These are phyloP conservation scores for Aegotheles bennettii DNA, from an alignment of 2,113 vertebrate genomes.

Conservation along the genomic window DNA sequence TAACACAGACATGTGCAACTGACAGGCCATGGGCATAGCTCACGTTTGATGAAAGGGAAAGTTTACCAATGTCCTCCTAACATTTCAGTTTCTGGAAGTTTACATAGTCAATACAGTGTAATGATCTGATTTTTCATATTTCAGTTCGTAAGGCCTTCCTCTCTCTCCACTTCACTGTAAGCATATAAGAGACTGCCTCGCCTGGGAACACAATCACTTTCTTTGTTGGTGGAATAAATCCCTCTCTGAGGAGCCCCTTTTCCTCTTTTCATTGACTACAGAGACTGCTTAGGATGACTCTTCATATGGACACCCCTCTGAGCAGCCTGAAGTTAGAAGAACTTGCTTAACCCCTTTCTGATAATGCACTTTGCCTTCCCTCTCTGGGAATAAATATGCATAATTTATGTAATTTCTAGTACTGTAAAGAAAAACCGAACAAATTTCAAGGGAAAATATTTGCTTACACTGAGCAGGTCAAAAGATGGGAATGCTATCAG, in stretches of 20 bases:
- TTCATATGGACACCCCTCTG: not conserved
- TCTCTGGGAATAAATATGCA: not conserved
- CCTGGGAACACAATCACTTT: not conserved
- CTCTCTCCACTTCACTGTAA: not conserved
- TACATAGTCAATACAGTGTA: not conserved
- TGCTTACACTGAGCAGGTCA: not conserved
- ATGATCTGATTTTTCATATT: not conserved
- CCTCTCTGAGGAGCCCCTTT: not conserved
- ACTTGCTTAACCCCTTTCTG: not conserved
- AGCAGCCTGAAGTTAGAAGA: not conserved
- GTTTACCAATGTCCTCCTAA: not conserved
- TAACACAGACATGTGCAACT: not conserved
- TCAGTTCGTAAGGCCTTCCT: not conserved
- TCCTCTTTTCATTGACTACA: not conserved
- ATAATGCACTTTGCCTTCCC: not conserved
- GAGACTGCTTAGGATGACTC: not conserved
- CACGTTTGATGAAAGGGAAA: rapidly evolving
- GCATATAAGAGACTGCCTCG: not conserved
- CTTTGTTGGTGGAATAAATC: not conserved
- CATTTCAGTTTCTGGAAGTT: not conserved
- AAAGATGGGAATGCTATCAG: not conserved
- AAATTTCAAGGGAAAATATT: not conserved
- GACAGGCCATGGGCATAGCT: rapidly evolving
- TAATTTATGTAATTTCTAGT: not conserved
- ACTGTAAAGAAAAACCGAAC: not conserved